Evolutionary conservation across 1,140 invertebrate species (phyloP), one percentile per base, ranked within the genome.

Genomic region (Atopsyche davidsoni): DNA sequence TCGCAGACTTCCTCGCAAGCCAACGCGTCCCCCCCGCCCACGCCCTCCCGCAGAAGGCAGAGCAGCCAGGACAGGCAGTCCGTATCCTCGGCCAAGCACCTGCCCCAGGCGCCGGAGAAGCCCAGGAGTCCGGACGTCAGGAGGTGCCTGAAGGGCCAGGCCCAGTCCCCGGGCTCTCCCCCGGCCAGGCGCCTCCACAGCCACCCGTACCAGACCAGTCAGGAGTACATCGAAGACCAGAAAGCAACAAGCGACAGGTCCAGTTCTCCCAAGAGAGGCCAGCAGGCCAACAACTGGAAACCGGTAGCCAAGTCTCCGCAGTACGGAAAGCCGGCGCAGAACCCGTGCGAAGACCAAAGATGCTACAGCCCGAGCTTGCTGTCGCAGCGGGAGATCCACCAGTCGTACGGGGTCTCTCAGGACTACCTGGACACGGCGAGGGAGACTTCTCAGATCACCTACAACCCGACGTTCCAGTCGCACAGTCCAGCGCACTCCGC

Each of bases 391-490:
- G 70, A 46, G 42, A 59, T 44, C 62, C 70, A 24, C 49, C 57
- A 24, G 46, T 60, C 36, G 59, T 57, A 57, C 22, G 55, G 55
- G 22, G 55, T 57, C 1, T 53, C 55, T 2, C 46, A 47, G 32
- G 55, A 57, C 7, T 57, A 57, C 23, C 18, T 57, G 36, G 55
- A 65, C 25, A 59, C 63, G 50, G 59, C 62, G 46, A 64, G 64
- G 53, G 70, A 74, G 34, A 57, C 62, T 21, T 72, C 72, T 2
- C 72, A 73, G 59, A 68, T 74, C 28, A 74, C 72, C 2, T 74
- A 64, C 50, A 74, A 74, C 40, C 72, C 70, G 40, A 74, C 72
- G 68, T 74, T 74, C 69, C 70, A 74, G 61, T 73, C 68, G 2
- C 69, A 72, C 45, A 74, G 72, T 60, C 72, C 72, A 2, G 67